Conservation (phyloP, 2,113 vertebrate genomes). For the Falcunculus frontatus region DNA sequence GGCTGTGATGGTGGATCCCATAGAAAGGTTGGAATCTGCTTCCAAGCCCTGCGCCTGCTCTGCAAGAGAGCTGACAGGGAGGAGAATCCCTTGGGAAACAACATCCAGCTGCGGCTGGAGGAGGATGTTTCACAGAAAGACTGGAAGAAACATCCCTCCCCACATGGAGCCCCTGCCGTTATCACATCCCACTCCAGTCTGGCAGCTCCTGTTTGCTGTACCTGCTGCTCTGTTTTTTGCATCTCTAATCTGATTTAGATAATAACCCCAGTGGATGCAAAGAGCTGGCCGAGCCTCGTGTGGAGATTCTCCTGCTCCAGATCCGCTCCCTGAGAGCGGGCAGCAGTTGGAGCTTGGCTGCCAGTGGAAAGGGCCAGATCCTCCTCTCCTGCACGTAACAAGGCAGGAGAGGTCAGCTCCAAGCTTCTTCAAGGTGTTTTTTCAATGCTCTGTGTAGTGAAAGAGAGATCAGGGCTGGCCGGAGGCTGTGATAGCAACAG, state of each 20-base stretch:
- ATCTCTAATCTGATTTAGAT: background rate
- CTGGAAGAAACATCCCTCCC: background rate
- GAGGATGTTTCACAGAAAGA: background rate
- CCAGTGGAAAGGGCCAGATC: background rate
- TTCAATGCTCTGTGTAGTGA: background rate
- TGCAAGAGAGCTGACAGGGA: background rate
- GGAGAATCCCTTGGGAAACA: background rate
- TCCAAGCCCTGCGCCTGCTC: background rate
- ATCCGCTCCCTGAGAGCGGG: fast-evolving
- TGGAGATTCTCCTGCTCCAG: background rate
- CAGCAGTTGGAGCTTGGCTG: background rate
- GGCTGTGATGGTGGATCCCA: background rate
- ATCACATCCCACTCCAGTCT: background rate
- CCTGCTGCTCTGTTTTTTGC: background rate
- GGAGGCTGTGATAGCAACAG: background rate
- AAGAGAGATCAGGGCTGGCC: background rate
- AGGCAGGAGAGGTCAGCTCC: background rate
- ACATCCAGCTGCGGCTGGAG: background rate
- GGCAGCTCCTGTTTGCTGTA: background rate
- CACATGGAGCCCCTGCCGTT: fast-evolving
- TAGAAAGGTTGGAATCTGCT: background rate
- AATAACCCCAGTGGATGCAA: background rate
- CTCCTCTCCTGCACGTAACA: fast-evolving
- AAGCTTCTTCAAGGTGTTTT: background rate
- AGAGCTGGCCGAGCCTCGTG: background rate